These are phyloP conservation scores for Sepiola atlantica DNA, from an alignment of 2,888 invertebrate genomes.

Conservation along the genomic window DNA sequence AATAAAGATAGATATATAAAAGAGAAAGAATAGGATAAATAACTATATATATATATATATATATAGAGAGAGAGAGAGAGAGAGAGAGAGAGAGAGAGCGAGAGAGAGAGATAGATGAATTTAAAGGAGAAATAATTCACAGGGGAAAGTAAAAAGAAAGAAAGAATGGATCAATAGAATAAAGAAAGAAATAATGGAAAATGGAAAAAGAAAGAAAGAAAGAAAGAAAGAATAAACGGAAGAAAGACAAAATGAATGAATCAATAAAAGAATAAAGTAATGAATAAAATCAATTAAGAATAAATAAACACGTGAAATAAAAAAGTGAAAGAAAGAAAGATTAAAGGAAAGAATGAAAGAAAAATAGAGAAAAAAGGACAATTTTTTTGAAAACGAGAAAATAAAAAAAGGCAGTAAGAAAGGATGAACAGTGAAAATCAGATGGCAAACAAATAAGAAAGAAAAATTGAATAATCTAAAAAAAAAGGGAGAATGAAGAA, in stretches of 20 bases:
- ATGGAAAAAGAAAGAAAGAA: not conserved
- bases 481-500: too few relatives aligned
- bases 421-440: not conserved
- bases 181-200: not conserved
- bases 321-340: fast-evolving
- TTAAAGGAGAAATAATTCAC: not conserved
- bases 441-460: too few relatives aligned
- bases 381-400: too few relatives aligned
- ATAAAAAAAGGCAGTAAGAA: not conserved
- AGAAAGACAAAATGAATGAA: not conserved
- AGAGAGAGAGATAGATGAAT: not conserved
- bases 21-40: too few relatives aligned
- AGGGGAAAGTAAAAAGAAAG: not conserved
- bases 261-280: not conserved
- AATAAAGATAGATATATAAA: too few relatives aligned
- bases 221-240: not conserved
- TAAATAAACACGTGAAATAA: not conserved
- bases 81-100: not conserved
- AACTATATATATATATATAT: too few relatives aligned
- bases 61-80: too few relatives aligned
- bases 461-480: not conserved
- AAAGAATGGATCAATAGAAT: not conserved
- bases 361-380: not conserved
- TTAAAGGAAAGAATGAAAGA: not conserved
- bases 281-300: not conserved